Conservation (phyloP, 30 jellyfish, hydroid and myxozoan species). For the Sanderia malayensis region DNA sequence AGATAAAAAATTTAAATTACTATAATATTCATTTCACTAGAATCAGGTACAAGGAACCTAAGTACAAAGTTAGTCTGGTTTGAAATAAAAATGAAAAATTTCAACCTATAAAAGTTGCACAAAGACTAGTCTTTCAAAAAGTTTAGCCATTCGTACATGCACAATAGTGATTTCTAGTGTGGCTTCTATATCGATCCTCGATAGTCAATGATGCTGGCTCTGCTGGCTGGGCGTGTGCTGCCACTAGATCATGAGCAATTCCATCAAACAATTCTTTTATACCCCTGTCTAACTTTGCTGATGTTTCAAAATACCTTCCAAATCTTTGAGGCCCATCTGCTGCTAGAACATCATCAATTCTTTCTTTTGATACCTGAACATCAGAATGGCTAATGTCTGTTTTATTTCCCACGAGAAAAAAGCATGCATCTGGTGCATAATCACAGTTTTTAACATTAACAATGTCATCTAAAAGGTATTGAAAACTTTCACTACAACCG, state of each 20-base stretch:
- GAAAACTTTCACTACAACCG: constrained; percentile 23
- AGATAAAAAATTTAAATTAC: too few relatives aligned
- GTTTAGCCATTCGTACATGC: too few relatives aligned
- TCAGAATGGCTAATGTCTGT: not conserved
- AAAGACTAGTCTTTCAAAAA: too few relatives aligned
- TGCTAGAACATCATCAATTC: not conserved
- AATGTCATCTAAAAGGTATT: not conserved
- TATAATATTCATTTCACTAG: too few relatives aligned
- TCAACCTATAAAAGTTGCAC: too few relatives aligned
- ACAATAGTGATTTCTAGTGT: too few relatives aligned
- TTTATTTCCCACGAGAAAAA: constrained; percentile 44
- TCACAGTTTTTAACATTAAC: constrained; percentile 6
- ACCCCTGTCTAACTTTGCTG: constrained; percentile 24
- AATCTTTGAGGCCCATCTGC: not conserved
- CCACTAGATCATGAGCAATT: constrained; percentile 7
- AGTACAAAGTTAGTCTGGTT: too few relatives aligned
- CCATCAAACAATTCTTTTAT: constrained; percentile 9
- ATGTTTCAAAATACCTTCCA: constrained; percentile 3
- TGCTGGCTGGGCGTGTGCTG: not conserved
- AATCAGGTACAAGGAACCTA: too few relatives aligned
- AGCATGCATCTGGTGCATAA: constrained; percentile 33
- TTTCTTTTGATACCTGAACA: constrained; percentile 9
- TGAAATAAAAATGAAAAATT: too few relatives aligned
- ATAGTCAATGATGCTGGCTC: not conserved
- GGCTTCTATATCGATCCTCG: not conserved